Base-by-base conservation (phyloP, 2,888 invertebrate genomes). In the Ceramica pisi region DNA sequence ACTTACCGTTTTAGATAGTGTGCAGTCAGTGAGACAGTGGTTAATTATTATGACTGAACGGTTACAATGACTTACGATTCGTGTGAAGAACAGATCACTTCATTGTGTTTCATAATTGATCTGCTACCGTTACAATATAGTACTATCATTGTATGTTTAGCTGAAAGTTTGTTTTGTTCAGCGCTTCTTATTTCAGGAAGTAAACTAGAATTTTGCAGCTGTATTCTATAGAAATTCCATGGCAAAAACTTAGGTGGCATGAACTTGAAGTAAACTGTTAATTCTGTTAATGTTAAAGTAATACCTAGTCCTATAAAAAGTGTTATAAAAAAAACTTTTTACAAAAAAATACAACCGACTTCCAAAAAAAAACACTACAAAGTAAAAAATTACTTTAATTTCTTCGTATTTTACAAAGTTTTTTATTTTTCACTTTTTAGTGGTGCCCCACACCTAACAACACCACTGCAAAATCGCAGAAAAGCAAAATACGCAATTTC, bases 1-100 rank as follows among this genome's bases (percentile, higher is more conserved):
- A 57, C 51, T 51, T 68, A 38, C 48, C 53, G 35, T 72, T 73
- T 53, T 65, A 26, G 41, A 57, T 56, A 35, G 51, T 64, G 71
- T 41, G 57, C 38, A 38, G 44, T 74, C 8, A 26, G 53, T 51
- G 19, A 59, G 57, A 55, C 26, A 31, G 41, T 38, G 48, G 48
- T 73, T 78, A 66, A 80, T 73, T 73, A 67, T 78, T 67, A 62
- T 62, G 44, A 41, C 55, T 66, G 31, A 50, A 26, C 53, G 51
- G 38, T 57, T 50, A 50, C 50, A 73, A 64, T 75, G 78, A 56
- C 38, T 69, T 48, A 59, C 23, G 35, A 66, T 63, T 75, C 51
- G 51, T 41, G 66, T 66, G 81, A 79, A 73, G 46, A 41, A 16
- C 51, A 67, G 35, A 26, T 3, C 46, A 55, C 21, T n/a, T n/a